Base-by-base conservation (phyloP, 2,797 vertebrate genomes). In the Malurus leucopterus region DNA sequence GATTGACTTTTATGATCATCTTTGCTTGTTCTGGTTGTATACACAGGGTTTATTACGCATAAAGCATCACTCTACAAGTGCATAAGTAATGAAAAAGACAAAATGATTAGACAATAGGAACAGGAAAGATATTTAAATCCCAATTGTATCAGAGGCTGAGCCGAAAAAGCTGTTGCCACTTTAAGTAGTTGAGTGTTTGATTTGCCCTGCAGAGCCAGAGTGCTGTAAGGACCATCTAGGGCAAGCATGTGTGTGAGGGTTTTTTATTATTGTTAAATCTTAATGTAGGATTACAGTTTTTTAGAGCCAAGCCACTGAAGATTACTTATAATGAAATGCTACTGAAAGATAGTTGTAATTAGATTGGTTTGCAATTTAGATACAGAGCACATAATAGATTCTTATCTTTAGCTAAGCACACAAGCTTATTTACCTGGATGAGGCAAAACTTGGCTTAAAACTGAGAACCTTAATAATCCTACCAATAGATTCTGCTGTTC, bases 361-460 rank as follows among this genome's bases (percentile, higher is more conserved):
- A 78, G 53, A 90, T 84, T 62, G 77, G 34, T 86, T 94, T 92
- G 40, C 44, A 95, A 51, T 49, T 92, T 50, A 92, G 44, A 63
- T 54, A 74, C 43, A 85, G 24, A 85, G 23, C 22, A 91, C 63
- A 68, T n/a, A 73, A 84, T 55, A 80, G 46, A 65, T 50, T 92
- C 57, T 94, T 90, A 91, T 71, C 86, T 95, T 93, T 84, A 79
- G 53, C 71, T 93, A 93, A 92, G 57, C 24, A 90, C 32, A 93
- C 47, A 73, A 85, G 78, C 63, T 86, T 61, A 93, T 94, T 87
- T 89, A 89, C 76, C 64, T 89, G 84, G 75, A 87, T 84, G 68
- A 95, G 54, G 70, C 72, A 95, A 92, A 92, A 95, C 73, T 94
- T 95, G 72, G 32, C 46, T 91, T 89, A 69, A 91, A 93, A 94